Percentiles rank a stretch among this genome's conserved stretches.
phyloP scores from a whole-genome alignment of 2,113 vertebrate genomes.

The Chelonoidis abingdonii region DNA sequence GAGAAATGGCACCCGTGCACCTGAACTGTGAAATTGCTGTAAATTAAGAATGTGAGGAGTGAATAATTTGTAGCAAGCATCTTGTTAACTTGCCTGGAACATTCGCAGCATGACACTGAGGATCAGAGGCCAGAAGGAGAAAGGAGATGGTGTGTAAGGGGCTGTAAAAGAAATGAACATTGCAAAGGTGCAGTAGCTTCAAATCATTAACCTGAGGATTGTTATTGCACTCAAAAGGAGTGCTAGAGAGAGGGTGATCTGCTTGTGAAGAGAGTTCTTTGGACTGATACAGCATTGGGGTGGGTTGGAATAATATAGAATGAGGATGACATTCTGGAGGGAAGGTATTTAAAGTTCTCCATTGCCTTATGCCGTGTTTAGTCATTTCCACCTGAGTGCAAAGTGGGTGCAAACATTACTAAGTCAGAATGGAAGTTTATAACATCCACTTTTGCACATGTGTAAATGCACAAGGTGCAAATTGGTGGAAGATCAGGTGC shows the following conservation, averaged over 20 bases:
- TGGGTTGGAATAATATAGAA: background rate
- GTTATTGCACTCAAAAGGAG: background rate
- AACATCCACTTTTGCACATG: background rate
- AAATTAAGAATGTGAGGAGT: conserved; percentile 21
- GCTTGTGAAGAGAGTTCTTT: background rate
- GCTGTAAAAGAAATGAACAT: conserved; percentile 35
- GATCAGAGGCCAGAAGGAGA: background rate
- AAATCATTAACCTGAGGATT: background rate
- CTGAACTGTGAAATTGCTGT: background rate
- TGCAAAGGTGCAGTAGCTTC: conserved; percentile 38
- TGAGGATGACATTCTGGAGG: background rate
- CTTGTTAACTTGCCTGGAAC: conserved; percentile 16
- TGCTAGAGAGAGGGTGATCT: conserved; percentile 5
- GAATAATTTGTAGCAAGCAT: conserved; percentile 35
- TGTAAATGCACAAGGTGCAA: background rate
- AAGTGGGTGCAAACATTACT: background rate
- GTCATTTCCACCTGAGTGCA: background rate
- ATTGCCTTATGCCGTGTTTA: background rate
- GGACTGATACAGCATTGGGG: background rate
- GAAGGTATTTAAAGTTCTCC: background rate
- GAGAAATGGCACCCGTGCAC: background rate
- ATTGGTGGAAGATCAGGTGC: background rate
- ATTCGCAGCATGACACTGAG: background rate
- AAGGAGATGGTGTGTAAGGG: background rate
- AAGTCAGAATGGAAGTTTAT: background rate